A percentile compares a stretch with the other conserved stretches of the same genome.
Evolutionary conservation across 1,140 invertebrate species (phyloP).

Genomic region (Panagrolaimus sp.): DNA sequence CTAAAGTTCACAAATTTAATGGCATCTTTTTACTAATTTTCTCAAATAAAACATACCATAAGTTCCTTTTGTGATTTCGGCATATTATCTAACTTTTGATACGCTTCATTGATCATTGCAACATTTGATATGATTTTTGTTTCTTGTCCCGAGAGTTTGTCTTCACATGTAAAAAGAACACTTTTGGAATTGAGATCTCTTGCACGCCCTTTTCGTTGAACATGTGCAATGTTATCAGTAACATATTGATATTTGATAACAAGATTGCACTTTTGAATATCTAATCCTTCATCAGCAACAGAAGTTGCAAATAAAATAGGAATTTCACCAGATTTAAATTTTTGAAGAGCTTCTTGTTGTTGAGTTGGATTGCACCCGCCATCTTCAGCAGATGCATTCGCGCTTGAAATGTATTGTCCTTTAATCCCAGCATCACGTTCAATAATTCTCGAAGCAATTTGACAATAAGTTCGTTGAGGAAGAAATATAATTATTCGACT

Average conservation of each 20-base stretch:
- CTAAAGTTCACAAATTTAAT: too few species aligned
- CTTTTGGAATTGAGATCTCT: neutral
- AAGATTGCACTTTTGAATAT: constrained; percentile 59
- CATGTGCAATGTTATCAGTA: constrained; percentile 58
- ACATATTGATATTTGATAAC: constrained; percentile 59
- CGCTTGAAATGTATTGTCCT: neutral
- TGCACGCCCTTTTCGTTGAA: constrained; percentile 54
- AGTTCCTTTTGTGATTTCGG: too few species aligned
- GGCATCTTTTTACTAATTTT: too few species aligned
- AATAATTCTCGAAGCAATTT: neutral
- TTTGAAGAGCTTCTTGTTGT: constrained; percentile 2
- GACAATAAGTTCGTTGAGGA: neutral
- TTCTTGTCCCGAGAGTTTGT: too few species aligned
- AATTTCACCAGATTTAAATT: constrained; percentile 3
- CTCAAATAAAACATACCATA: too few species aligned
- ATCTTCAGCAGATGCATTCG: neutral
- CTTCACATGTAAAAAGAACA: constrained; percentile 11
- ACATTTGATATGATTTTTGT: too few species aligned
- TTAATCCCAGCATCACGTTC: neutral
- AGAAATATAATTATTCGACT: neutral
- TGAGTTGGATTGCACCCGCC: neutral
- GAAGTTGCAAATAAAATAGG: constrained; percentile 65
- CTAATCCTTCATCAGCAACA: constrained; percentile 59
- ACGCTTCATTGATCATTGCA: too few species aligned
- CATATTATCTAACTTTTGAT: too few species aligned